Evolutionary conservation across 2,797 vertebrate genomes (phyloP).

Genomic region (Tragopan temminckii): DNA sequence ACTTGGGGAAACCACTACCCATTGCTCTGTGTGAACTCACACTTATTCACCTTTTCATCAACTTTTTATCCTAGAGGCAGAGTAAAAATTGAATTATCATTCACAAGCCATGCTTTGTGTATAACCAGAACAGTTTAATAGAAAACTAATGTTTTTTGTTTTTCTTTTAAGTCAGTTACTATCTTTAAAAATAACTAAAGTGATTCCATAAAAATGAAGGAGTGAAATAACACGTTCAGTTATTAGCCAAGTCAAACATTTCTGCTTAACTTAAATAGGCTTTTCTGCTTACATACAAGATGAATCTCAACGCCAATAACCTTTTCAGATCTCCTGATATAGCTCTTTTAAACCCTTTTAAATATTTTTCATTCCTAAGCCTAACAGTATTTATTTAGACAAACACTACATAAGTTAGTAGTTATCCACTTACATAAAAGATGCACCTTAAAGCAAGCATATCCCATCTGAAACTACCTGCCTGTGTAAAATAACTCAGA

Average conservation of each 20-base stretch:
- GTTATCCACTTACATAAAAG: background rate
- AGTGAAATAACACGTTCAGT: background rate
- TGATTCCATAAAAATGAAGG: background rate
- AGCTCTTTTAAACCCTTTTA: background rate
- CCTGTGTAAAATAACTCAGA: background rate
- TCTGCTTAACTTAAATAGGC: background rate
- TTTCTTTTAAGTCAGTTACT: too few relatives aligned
- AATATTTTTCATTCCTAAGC: background rate
- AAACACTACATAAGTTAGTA: background rate
- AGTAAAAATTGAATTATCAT: background rate
- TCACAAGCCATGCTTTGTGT: background rate
- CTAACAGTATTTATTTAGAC: background rate
- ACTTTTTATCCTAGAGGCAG: background rate
- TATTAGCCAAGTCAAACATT: background rate
- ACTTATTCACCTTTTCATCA: background rate
- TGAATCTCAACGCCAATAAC: background rate
- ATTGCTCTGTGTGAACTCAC: background rate
- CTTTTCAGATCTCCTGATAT: background rate
- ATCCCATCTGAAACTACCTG: background rate
- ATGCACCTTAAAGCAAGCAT: background rate
- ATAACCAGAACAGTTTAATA: background rate
- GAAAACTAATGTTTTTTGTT: background rate
- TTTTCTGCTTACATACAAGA: background rate
- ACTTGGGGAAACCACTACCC: background rate
- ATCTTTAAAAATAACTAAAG: background rate